A percentile compares a stretch with the other conserved stretches of the same genome.
Evolutionary conservation across 2,797 vertebrate species (phyloP).

Genomic region (Bovichtus variegatus): DNA sequence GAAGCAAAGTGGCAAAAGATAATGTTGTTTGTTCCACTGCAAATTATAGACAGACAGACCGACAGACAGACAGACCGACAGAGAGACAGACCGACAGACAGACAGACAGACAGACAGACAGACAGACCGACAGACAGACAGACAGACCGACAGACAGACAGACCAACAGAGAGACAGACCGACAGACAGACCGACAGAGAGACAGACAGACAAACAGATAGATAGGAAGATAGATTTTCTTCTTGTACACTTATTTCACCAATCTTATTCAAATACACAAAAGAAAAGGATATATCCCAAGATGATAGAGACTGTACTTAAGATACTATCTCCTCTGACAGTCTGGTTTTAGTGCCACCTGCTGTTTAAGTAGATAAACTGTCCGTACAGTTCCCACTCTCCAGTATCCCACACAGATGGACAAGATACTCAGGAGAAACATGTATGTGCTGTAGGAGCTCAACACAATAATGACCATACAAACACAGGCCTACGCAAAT

Average conservation of each 20-base stretch:
- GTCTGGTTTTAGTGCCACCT: slow-evolving; percentile 69
- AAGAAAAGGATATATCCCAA: background rate
- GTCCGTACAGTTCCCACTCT: background rate
- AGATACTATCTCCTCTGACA: background rate
- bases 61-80: background rate
- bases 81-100: background rate
- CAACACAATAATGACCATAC: background rate
- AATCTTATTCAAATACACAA: background rate
- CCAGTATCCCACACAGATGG: background rate
- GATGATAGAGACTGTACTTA: background rate
- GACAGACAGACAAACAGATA: background rate
- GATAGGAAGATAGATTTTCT: background rate
- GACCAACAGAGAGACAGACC: background rate
- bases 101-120: background rate
- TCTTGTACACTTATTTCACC: background rate
- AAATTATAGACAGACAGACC: background rate
- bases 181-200: background rate
- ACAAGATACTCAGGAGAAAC: background rate
- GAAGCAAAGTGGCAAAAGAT: slow-evolving; percentile 16
- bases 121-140: background rate
- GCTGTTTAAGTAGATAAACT: slow-evolving; percentile 34
- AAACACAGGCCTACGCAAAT: background rate
- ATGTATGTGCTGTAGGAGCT: background rate
- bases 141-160: background rate
- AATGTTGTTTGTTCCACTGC: slow-evolving; percentile 10